Base-by-base conservation (phyloP, 2,113 vertebrate genomes). In the Petromus typicus region DNA sequence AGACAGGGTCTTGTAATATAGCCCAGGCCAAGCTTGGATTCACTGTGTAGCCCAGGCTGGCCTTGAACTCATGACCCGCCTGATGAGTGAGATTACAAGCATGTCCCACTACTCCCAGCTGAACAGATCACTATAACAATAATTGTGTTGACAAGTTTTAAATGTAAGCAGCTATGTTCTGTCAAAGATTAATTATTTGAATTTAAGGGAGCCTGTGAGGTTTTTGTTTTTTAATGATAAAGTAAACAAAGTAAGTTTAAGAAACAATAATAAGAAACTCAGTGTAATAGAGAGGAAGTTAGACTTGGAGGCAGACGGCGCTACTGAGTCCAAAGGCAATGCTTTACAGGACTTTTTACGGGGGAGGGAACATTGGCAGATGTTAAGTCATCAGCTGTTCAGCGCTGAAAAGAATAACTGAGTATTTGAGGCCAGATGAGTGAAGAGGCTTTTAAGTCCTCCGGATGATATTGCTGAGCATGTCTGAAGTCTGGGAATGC, bases 131-230 rank as follows among this genome's bases (percentile, higher is more conserved):
- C 97, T 98, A 97, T 98, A 97, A 97, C 98, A 97, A 96, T 82
- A 97, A 96, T 95, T 98, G 97, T 97, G 97, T 98, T 98, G 98
- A 96, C 98, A 96, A 93, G 43, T 97, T 97, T 93, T 87, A 79
- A 94, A 86, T 97, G 95, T 61, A 7, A n/a, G 94, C 97, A 95
- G 95, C 89, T 81, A 89, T 22, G 92, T 97, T 95, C 5, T 51
- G 48, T 51, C 10, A 51, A 92, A 95, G 0, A 92, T 94, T 56
- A 97, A 97, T 4, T 34, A 20, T 94, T 75, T 92, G 97, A 95
- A 96, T 91, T 93, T 95, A 83, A 86, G 91, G 98, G 98, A 98
- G 98, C 97, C 71, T 48, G 43, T 48, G 25, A 2, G 25, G 71
- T 97, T 98, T 97, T 98, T 76, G 45, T 78, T 30, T 45, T 48